These are phyloP conservation scores for Cryptus viduatorius DNA, from an alignment of 2,888 invertebrate genomes.

Conservation along the genomic window DNA sequence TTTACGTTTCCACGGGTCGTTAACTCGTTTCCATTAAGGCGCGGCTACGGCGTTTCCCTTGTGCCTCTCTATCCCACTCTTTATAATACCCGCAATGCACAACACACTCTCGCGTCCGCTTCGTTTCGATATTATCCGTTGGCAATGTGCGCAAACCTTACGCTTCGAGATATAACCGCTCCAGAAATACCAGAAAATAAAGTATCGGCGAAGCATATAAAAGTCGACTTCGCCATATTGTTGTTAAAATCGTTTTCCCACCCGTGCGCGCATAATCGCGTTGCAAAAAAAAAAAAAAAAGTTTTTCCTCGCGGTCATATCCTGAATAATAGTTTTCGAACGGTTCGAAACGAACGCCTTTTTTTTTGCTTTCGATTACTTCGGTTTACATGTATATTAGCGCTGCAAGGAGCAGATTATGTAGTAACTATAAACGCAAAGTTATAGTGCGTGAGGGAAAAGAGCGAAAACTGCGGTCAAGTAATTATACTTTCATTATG, in stretches of 20 bases:
- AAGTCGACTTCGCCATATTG: no score
- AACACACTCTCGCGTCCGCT: background rate
- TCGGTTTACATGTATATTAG: background rate
- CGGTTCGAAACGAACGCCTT: background rate
- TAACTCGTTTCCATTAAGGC: slow-evolving; percentile 83
- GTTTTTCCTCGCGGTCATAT: background rate
- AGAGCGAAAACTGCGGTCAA: slow-evolving; percentile 44
- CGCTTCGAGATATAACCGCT: background rate
- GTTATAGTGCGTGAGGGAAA: slow-evolving; percentile 30
- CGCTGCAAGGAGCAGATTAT: background rate
- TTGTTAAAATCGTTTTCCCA: no score
- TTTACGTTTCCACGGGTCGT: slow-evolving; percentile 82
- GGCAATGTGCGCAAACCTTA: slow-evolving; percentile 12
- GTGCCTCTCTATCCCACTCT: slow-evolving; percentile 4
- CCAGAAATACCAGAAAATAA: no score
- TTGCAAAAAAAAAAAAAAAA: background rate
- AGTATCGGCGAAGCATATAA: no score
- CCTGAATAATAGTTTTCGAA: slow-evolving; percentile 5
- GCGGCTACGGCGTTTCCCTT: slow-evolving; percentile 73
- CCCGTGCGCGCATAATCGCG: no score
- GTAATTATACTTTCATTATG: slow-evolving; percentile 56
- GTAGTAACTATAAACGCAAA: background rate
- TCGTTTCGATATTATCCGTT: background rate
- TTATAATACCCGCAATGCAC: slow-evolving; percentile 54
- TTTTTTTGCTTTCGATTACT: background rate